Conservation (phyloP, 2,113 vertebrate species). For the Notiomystis cincta region DNA sequence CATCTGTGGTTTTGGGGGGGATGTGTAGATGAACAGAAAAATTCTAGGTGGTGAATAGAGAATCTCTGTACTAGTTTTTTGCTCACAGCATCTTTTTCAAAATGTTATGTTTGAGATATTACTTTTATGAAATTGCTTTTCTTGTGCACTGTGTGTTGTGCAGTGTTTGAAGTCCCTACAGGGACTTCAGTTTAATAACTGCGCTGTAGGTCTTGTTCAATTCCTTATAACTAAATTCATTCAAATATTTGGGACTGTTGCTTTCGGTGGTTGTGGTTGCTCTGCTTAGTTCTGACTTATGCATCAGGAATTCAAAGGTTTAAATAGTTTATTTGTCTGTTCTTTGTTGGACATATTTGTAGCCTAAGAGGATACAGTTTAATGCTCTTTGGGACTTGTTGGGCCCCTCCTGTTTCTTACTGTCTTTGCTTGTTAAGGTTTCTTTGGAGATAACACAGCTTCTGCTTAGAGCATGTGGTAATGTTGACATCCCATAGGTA, state of each 20-base stretch:
- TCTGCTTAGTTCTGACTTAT: conserved; percentile 10
- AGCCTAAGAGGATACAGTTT: conserved; percentile 3
- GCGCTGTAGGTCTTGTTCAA: background rate
- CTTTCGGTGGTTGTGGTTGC: background rate
- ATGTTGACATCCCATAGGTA: background rate
- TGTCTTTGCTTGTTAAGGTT: conserved; percentile 3
- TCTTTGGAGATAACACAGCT: background rate
- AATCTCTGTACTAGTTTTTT: background rate
- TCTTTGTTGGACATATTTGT: background rate
- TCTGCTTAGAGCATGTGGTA: background rate
- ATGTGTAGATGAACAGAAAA: background rate
- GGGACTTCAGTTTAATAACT: conserved; percentile 27
- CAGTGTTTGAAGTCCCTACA: background rate
- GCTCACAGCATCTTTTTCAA: background rate
- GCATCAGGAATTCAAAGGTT: conserved; percentile 5
- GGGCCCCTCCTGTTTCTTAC: background rate
- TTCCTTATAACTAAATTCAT: conserved; percentile 22
- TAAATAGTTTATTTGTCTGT: conserved; percentile 11
- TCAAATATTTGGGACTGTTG: conserved; percentile 17
- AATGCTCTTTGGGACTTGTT: conserved; percentile 9
- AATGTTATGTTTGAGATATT: background rate
- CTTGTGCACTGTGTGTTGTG: background rate
- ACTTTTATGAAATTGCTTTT: conserved; percentile 39
- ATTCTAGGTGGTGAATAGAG: background rate
- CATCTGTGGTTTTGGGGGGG: background rate